Percentiles rank a stretch among this genome's conserved stretches.
These are phyloP conservation scores for Eclectus roratus DNA, from an alignment of 2,113 vertebrate species.

Conservation along the genomic window DNA sequence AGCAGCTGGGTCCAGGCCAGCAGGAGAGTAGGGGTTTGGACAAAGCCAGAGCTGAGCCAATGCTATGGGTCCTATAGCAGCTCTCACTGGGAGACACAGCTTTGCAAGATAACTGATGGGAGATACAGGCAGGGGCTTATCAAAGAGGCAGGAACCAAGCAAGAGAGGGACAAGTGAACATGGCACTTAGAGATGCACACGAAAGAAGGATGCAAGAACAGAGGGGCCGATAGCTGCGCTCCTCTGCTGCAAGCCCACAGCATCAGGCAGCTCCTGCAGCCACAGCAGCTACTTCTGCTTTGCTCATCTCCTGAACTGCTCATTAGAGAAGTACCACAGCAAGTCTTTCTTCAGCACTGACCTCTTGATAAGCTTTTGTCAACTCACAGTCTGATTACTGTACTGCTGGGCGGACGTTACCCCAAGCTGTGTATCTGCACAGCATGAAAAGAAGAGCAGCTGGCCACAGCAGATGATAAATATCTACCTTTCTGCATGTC, in stretches of 20 bases:
- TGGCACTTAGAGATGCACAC: background rate
- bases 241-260: fast-evolving
- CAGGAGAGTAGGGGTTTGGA: background rate
- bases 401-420: background rate
- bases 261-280: background rate
- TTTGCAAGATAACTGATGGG: background rate
- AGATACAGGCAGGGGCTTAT: background rate
- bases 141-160: background rate
- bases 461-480: conserved; percentile 54
- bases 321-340: background rate
- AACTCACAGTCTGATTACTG: conserved; percentile 15
- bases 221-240: background rate
- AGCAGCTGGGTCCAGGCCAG: background rate
- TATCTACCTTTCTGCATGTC: conserved; percentile 41
- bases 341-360: background rate
- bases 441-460: conserved; percentile 39
- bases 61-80: background rate
- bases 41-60: background rate
- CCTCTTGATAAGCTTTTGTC: conserved; percentile 32
- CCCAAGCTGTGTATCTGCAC: conserved; percentile 30
- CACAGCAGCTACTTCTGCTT: background rate
- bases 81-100: background rate
- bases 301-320: background rate
- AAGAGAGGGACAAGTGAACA: background rate
- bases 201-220: background rate